These are phyloP conservation scores for Hemitrygon akajei DNA, from an alignment of 2,797 vertebrate species.

Conservation along the genomic window DNA sequence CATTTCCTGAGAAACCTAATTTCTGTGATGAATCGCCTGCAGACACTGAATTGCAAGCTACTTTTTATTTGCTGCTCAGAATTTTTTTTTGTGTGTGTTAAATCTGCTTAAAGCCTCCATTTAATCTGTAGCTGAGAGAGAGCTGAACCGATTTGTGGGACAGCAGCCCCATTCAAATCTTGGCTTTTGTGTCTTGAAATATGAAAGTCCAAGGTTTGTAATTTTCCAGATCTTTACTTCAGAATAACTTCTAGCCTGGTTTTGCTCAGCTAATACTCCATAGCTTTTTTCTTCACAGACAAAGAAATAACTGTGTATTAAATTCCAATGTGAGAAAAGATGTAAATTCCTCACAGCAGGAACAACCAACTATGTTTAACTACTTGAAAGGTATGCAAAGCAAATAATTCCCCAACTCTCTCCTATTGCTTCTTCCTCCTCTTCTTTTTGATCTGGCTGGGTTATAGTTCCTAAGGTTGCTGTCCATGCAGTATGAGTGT, in stretches of 20 bases:
- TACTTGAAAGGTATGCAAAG: background rate
- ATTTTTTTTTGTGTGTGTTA: constrained; percentile 60
- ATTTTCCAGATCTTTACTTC: constrained; percentile 79
- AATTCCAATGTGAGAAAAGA: background rate
- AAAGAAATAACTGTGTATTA: constrained; percentile 28
- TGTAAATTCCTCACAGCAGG: background rate
- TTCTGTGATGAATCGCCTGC: constrained; percentile 99
- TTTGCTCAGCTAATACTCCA: constrained; percentile 1
- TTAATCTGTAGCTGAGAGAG: constrained; percentile 99
- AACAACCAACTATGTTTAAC: background rate
- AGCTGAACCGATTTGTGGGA: constrained; percentile 96
- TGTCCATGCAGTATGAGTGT: background rate
- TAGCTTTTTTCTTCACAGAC: constrained; percentile 17
- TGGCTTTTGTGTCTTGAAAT: constrained; percentile 88
- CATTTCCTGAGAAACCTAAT: constrained; percentile 99
- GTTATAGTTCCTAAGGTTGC: background rate
- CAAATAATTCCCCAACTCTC: background rate
- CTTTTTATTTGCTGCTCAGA: constrained; percentile 63
- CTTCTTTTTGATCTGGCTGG: background rate
- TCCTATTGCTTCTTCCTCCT: too few species aligned
- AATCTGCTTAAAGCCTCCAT: constrained; percentile 99
- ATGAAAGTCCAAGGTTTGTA: constrained; percentile 99
- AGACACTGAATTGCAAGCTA: constrained; percentile 98
- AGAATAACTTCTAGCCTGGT: constrained; percentile 16
- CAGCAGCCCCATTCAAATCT: constrained; percentile 94